Evolutionary conservation across 2,888 invertebrate species (phyloP).

Genomic region (Catocala fraxini): DNA sequence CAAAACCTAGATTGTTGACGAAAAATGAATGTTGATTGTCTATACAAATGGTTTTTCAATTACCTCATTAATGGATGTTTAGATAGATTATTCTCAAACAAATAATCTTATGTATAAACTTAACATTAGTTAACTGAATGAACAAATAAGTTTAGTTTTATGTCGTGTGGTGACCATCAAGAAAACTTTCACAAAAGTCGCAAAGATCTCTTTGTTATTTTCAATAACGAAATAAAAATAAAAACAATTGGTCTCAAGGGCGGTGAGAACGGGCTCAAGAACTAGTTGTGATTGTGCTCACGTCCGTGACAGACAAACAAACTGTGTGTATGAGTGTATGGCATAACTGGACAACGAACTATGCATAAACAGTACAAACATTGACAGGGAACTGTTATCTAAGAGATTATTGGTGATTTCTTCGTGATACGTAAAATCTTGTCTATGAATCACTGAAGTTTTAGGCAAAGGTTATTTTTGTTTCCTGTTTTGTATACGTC

Average conservation of each 20-base stretch:
- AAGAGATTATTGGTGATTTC: background rate
- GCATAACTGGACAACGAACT: slow-evolving; percentile 7
- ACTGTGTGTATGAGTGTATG: background rate
- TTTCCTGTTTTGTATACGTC: no score
- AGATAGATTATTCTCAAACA: no score
- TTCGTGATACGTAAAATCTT: no score
- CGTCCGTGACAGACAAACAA: slow-evolving; percentile 2
- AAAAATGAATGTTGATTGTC: no score
- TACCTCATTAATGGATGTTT: no score
- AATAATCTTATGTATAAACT: no score
- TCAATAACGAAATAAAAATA: slow-evolving; percentile 2
- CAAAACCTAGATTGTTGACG: no score
- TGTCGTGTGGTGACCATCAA: background rate
- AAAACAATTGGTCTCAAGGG: slow-evolving; percentile 6
- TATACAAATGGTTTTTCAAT: no score
- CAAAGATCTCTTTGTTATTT: slow-evolving; percentile 4
- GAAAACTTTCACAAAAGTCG: background rate
- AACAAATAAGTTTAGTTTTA: no score
- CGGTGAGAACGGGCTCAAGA: background rate
- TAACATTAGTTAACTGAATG: no score
- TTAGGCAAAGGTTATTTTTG: background rate
- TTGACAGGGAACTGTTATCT: background rate
- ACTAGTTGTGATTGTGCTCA: slow-evolving; percentile 8
- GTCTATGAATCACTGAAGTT: background rate
- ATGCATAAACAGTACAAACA: slow-evolving; percentile 8